Evolutionary conservation across 2,888 invertebrate species (phyloP).

Genomic region (Taphrorychus bicolor): DNA sequence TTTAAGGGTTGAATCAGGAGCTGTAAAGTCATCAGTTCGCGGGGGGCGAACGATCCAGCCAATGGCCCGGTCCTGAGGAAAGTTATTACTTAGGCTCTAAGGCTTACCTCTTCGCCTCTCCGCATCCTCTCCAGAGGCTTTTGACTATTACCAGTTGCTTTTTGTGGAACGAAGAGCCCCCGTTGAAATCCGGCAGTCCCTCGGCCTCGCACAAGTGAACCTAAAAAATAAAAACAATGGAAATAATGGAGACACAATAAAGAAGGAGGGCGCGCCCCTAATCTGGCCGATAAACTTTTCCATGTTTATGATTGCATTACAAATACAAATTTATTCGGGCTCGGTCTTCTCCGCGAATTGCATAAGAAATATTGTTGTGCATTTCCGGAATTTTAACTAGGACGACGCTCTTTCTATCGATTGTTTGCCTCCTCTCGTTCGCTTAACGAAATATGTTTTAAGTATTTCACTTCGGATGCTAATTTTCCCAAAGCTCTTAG

Average conservation of each 20-base stretch:
- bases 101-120: constrained; percentile 62
- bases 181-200: constrained; percentile 73
- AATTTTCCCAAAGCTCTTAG: background rate
- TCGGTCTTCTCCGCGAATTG: constrained; percentile 29
- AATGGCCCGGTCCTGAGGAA: constrained; percentile 10
- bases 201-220: constrained; percentile 80
- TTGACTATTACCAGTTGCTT: constrained; percentile 78
- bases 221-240: constrained; percentile 57
- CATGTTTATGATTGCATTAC: constrained; percentile 44
- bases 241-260: too few relatives aligned
- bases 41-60: constrained; percentile 23
- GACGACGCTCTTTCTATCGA: constrained; percentile 1
- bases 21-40: constrained; percentile 28
- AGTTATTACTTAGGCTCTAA: constrained; percentile 13
- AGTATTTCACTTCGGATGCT: background rate
- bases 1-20: constrained; percentile 30
- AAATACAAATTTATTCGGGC: constrained; percentile 42
- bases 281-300: constrained; percentile 37
- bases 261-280: constrained; percentile 16
- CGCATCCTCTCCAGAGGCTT: constrained; percentile 74
- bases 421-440: background rate
- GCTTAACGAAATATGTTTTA: background rate
- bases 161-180: constrained; percentile 69
- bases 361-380: constrained; percentile 49
- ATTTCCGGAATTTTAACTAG: constrained; percentile 42